Base-by-base conservation (phyloP, 2,888 invertebrate species). In the Falcaria lacertinaria region DNA sequence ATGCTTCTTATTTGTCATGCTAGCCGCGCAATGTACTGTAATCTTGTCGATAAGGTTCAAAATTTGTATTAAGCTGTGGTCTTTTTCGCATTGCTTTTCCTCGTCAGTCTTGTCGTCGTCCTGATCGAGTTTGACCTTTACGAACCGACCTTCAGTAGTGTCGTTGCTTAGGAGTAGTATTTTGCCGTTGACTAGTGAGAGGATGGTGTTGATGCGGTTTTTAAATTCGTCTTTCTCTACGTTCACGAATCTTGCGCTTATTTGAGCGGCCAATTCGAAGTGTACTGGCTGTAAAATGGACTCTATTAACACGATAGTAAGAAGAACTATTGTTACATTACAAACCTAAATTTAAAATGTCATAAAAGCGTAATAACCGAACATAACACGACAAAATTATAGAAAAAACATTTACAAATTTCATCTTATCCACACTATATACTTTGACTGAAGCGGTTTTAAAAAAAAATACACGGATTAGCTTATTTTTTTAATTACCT, bases 181-280 rank as follows among this genome's bases (percentile, higher is more conserved):
- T 54, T 88, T 82, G 0, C 90, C 80, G 43, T 89, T 73, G 4
- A 92, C 67, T 13, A 94, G 63, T 0, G 95, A 91, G 0, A 96
- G 81, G 6, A 96, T 60, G 0, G 78, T 69, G 4, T 80, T 69
- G 0, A 97, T 79, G 11, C 95, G 91, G 0, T 83, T 80, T 56
- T 93, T 91, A 73, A 98, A 97, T 1, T 90, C 77, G 0, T 91
- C 88, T 45, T 92, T 90, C 78, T 97, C 97, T 0, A 94, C 92
- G 48, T 91, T 91, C 0, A 96, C 94, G 71, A 97, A 96, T 45
- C 97, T 85, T 0, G 96, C 95, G 60, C 93, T 92, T 0, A 97
- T 75, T 69, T 96, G 95, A 0, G 95, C 94, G 0, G 94, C 95
- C 57, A 97, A 80, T 62, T 93, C 93, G 15, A 94, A 91, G 55